phyloP scores from a whole-genome alignment of 2,888 invertebrate species.

The Pterostichus madidus region DNA sequence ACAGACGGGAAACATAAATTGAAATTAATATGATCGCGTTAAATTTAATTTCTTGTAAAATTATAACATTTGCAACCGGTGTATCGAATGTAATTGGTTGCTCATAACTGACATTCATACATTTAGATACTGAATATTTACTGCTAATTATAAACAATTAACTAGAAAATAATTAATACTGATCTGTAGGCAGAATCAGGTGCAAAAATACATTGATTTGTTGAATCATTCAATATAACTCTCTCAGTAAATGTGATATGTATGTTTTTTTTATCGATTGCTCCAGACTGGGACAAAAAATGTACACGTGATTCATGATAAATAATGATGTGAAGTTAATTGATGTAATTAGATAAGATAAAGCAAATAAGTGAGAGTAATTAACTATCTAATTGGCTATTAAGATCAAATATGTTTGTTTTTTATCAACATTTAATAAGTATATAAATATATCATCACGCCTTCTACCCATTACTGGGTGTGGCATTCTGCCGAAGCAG shows the following conservation, averaged over 20 bases:
- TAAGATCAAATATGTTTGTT: slow-evolving; percentile 14
- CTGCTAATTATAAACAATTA: slow-evolving; percentile 55
- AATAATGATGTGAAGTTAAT: slow-evolving; percentile 27
- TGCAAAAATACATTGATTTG: slow-evolving; percentile 30
- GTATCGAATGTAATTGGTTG: slow-evolving; percentile 47
- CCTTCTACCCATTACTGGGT: too few relatives aligned
- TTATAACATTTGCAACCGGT: slow-evolving; percentile 24
- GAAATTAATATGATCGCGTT: slow-evolving; percentile 14
- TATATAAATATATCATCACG: background rate
- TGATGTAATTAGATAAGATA: slow-evolving; percentile 38
- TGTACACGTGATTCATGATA: background rate
- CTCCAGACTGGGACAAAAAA: slow-evolving; percentile 8
- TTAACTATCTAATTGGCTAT: slow-evolving; percentile 28
- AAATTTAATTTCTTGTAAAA: slow-evolving; percentile 41
- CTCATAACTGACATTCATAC: slow-evolving; percentile 30
- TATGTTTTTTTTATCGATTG: slow-evolving; percentile 9
- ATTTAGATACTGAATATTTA: slow-evolving; percentile 33
- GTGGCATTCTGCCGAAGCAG: too few relatives aligned
- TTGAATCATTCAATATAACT: slow-evolving; percentile 36
- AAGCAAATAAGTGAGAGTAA: background rate
- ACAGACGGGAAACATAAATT: slow-evolving; percentile 46
- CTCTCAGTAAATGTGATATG: slow-evolving; percentile 2
- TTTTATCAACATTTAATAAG: slow-evolving; percentile 9
- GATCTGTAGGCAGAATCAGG: slow-evolving; percentile 14
- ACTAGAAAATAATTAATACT: slow-evolving; percentile 39